Evolutionary conservation across 2,113 vertebrate species (phyloP), one percentile per base, ranked within the genome.

Genomic region (Pelvicachromis taeniatus): DNA sequence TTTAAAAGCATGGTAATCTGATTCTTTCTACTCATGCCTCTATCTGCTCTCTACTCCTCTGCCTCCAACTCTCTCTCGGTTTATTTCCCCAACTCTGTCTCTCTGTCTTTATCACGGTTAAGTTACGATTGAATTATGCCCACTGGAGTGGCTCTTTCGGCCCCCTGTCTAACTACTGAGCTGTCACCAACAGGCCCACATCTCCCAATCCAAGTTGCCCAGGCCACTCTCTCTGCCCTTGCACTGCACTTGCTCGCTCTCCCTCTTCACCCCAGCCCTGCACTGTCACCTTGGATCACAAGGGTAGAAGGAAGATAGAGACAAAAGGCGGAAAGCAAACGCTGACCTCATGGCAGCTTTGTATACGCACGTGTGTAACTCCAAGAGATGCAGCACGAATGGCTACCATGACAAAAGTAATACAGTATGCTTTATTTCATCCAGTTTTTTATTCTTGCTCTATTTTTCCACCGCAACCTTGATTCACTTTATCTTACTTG

Each of bases 41-140:
- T 81, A 61, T 90, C 78, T 55, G 19, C 85, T 87, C 77, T 73
- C 48, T 35, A 83, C 70, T 85, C 77, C 23, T 91, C 45, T 87
- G 86, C 88, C 86, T 85, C 81, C 8, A 61, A 89, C 89, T 83
- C 86, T 81, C 82, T 83, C 52, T 58, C 45, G 16, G 65, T 91
- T 85, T 82, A 87, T 85, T 65, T 59, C 84, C 52, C 63, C 77
- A 85, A 84, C 87, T 88, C 81, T 84, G 63, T 87, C 77, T 85
- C 86, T 85, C 83, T 79, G 87, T 82, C 90, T 91, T 85, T 89
- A 85, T 92, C 90, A 78, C 54, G 73, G 80, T 84, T 89, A 83
- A 91, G 78, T 85, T 93, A 78, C 90, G 94, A 96, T 95, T 94
- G 91, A 94, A 95, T 95, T 92, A 94, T 59, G 77, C 85, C 91